A percentile compares a stretch with the other conserved stretches of the same genome.
Conservation (phyloP, 2,888 invertebrate species). For the Herminia tarsipennalis region DNA sequence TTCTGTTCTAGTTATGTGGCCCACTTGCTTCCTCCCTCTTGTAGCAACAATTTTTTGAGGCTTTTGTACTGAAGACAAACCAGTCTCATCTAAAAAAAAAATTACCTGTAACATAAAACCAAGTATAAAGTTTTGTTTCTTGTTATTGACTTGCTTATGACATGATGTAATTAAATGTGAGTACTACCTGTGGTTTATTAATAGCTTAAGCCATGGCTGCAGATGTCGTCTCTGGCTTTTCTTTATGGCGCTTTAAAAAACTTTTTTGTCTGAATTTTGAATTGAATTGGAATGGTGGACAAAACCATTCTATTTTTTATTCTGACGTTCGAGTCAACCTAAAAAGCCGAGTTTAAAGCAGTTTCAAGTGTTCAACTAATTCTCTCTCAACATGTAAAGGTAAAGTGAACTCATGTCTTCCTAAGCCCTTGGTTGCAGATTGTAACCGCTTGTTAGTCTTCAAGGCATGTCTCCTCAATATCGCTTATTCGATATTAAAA, state of each 20-base stretch:
- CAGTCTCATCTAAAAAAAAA: background rate
- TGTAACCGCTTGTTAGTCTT: conserved; percentile 6
- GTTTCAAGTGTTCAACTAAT: conserved; percentile 1
- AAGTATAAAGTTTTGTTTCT: too few relatives aligned
- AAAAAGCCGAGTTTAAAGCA: background rate
- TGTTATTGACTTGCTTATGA: too few relatives aligned
- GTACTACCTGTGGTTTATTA: background rate
- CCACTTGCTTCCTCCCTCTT: background rate
- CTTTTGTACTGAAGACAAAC: conserved; percentile 3
- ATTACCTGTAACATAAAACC: too few relatives aligned
- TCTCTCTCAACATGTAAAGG: background rate
- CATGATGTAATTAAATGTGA: too few relatives aligned
- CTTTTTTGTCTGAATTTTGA: conserved; percentile 20
- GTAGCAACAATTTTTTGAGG: background rate
- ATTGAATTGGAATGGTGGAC: conserved; percentile 16
- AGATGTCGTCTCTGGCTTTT: too few relatives aligned
- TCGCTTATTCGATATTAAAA: conserved; percentile 21
- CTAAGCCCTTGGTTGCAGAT: conserved; percentile 5
- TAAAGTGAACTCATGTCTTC: background rate
- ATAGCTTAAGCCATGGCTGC: conserved; percentile 12
- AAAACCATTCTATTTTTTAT: conserved; percentile 14
- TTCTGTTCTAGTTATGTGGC: background rate
- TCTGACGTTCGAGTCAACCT: background rate
- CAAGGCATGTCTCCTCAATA: conserved; percentile 14
- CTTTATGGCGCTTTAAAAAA: conserved; percentile 23